Evolutionary conservation across 2,797 vertebrate species (phyloP).

Genomic region (Dallia pectoralis): DNA sequence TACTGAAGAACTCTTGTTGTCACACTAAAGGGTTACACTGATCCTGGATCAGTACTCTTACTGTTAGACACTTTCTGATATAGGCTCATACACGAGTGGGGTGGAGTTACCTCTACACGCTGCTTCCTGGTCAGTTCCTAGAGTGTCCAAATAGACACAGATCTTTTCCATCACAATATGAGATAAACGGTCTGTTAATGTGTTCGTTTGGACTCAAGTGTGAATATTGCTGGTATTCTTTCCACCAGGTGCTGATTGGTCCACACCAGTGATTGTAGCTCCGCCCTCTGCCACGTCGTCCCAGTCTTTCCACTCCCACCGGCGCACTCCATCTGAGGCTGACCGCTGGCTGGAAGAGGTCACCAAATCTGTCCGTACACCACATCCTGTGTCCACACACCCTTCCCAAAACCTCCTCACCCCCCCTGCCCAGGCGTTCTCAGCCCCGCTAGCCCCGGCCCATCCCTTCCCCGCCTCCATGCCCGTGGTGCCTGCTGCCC

Average conservation of each 20-base stretch:
- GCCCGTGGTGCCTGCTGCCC: constrained; percentile 64
- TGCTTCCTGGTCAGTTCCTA: too few relatives aligned
- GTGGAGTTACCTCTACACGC: too few relatives aligned
- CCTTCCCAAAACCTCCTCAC: constrained; percentile 5
- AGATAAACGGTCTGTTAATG: too few relatives aligned
- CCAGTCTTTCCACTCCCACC: constrained; percentile 75
- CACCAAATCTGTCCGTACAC: constrained; percentile 85
- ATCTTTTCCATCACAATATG: too few relatives aligned
- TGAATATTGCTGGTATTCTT: constrained; percentile 10
- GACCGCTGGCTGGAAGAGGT: constrained; percentile 98
- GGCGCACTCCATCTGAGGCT: constrained; percentile 92
- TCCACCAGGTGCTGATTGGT: constrained; percentile 77
- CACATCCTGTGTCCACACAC: constrained; percentile 60
- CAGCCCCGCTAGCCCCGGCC: constrained; percentile 24
- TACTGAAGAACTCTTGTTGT: too few relatives aligned
- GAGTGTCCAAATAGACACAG: too few relatives aligned
- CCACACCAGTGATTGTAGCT: constrained; percentile 55
- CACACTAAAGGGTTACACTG: too few relatives aligned
- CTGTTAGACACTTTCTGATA: too few relatives aligned
- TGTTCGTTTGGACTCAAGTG: too few relatives aligned
- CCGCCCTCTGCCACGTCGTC: constrained; percentile 61
- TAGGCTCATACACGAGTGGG: too few relatives aligned
- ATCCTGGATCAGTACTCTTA: too few relatives aligned
- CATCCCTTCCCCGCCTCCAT: constrained; percentile 54
- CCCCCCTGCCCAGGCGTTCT: constrained; percentile 18